These are phyloP conservation scores for Gymnocephalus cernua DNA, from an alignment of 2,113 vertebrate genomes.

Conservation along the genomic window DNA sequence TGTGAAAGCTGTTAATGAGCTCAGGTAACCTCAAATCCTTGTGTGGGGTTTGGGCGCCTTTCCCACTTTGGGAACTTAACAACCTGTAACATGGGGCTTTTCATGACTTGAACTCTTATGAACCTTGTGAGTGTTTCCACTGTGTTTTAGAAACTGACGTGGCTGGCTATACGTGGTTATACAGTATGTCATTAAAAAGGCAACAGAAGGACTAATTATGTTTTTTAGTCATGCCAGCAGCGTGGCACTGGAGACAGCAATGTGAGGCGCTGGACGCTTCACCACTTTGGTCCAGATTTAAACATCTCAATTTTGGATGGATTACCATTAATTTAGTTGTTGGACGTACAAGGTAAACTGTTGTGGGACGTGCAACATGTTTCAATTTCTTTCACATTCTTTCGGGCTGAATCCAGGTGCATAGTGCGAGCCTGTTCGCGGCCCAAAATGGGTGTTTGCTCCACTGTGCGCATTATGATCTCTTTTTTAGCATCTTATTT, in stretches of 20 bases:
- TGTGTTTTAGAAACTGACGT: not conserved
- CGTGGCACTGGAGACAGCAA: not conserved
- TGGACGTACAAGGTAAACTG: not conserved
- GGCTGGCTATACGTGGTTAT: not conserved
- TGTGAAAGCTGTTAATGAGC: not conserved
- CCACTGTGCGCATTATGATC: not conserved
- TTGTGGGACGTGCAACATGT: not conserved
- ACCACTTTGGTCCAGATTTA: not conserved
- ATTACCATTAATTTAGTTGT: not conserved
- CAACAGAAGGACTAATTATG: not conserved
- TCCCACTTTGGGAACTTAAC: not conserved
- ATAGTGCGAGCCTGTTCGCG: not conserved
- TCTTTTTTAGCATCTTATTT: not conserved
- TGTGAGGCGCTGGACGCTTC: not conserved
- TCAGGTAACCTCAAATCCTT: not conserved
- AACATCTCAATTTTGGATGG: not conserved
- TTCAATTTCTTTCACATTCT: not conserved
- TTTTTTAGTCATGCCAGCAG: not conserved
- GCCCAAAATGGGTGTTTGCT: not conserved
- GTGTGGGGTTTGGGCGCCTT: not conserved
- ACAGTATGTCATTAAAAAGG: not conserved
- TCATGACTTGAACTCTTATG: not conserved
- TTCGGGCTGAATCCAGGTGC: not conserved
- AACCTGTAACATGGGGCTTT: not conserved
- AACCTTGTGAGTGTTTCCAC: not conserved